A percentile compares a stretch with the other conserved stretches of the same genome.
Evolutionary conservation across 2,113 vertebrate species (phyloP).

Genomic region (Blennius ocellaris): DNA sequence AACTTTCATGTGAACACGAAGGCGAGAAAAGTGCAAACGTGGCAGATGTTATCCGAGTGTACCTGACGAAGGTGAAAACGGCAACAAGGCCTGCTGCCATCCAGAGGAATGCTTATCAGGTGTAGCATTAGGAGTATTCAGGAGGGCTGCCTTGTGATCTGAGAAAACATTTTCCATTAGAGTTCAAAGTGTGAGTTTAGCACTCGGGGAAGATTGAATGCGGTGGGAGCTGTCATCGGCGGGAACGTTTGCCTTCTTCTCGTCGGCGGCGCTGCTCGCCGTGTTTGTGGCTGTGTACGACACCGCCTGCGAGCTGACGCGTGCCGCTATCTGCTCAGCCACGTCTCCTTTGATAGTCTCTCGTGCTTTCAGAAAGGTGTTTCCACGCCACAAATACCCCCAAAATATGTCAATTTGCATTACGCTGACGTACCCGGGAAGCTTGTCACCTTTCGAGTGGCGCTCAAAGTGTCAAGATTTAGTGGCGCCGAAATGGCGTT

Average conservation of each 20-base stretch:
- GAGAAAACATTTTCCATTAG: constrained; percentile 7
- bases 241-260: constrained; percentile 20
- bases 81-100: neutral
- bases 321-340: constrained; percentile 26
- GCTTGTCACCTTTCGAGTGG: constrained; percentile 1
- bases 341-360: neutral
- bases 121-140: neutral
- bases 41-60: neutral
- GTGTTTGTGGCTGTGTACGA: neutral
- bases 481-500: neutral
- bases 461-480: constrained; percentile 1
- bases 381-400: too few relatives aligned
- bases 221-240: constrained; percentile 23
- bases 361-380: neutral
- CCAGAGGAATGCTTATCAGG: constrained; percentile 7
- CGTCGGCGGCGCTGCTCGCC: constrained; percentile 12
- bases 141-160: constrained; percentile 9
- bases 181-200: constrained; percentile 32
- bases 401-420: neutral
- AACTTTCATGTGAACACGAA: neutral
- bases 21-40: neutral
- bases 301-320: constrained; percentile 12
- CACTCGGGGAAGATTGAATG: constrained; percentile 22
- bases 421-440: neutral
- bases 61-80: constrained; percentile 9